These are phyloP conservation scores for Rhinichthys osculus DNA, from an alignment of 2,797 vertebrate species.

Conservation along the genomic window DNA sequence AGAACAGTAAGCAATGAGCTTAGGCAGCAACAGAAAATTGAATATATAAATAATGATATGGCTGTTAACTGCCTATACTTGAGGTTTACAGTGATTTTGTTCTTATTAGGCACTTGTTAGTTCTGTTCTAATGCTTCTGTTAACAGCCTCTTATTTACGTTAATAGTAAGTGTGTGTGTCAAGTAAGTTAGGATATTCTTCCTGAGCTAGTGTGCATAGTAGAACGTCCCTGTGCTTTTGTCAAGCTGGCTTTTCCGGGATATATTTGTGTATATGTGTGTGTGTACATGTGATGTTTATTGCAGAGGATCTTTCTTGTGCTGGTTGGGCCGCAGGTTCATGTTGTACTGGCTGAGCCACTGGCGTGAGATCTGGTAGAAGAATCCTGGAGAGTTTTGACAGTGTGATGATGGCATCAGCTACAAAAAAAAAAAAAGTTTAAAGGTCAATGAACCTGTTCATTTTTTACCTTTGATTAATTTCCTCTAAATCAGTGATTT, in stretches of 20 bases:
- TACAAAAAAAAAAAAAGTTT: constrained; percentile 20
- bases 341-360: constrained; percentile 54
- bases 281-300: neutral
- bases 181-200: constrained; percentile 16
- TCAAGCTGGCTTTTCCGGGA: neutral
- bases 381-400: constrained; percentile 49
- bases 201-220: constrained; percentile 24
- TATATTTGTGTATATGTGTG: neutral
- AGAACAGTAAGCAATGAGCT: constrained; percentile 3
- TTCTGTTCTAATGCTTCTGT: neutral
- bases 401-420: constrained; percentile 35
- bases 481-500: neutral
- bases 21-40: neutral
- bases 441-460: neutral
- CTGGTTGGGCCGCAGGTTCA: constrained; percentile 23
- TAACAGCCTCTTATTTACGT: neutral
- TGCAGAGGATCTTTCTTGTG: constrained; percentile 29
- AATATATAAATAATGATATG: neutral
- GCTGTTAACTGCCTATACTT: neutral
- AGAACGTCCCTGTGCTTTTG: neutral
- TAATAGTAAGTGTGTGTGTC: neutral
- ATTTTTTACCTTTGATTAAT: neutral
- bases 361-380: constrained; percentile 60
- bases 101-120: neutral
- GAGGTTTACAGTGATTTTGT: constrained; percentile 7